Evolutionary conservation across 2,888 invertebrate genomes (phyloP).

Genomic region (Cheilosia vulpina): DNA sequence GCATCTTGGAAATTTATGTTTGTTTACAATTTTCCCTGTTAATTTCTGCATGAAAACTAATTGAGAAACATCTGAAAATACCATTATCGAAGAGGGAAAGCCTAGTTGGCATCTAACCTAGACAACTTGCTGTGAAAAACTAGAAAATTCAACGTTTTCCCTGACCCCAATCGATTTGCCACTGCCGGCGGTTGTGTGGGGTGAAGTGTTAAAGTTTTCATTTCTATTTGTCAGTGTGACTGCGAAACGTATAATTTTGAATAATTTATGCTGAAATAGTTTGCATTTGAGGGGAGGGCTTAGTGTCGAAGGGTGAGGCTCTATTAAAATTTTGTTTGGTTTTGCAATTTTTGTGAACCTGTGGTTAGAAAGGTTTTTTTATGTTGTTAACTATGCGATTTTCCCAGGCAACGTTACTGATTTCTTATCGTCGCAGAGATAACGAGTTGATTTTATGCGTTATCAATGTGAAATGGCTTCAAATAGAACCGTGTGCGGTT

Average conservation of each 20-base stretch:
- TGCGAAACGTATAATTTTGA: neutral
- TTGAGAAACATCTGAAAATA: neutral
- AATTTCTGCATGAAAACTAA: conserved; percentile 2
- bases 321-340: neutral
- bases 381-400: neutral
- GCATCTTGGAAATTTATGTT: conserved; percentile 8
- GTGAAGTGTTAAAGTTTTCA: neutral
- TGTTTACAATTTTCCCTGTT: conserved; percentile 43
- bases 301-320: neutral
- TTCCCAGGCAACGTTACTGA: conserved; percentile 3
- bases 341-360: conserved; percentile 7
- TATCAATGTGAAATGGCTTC: neutral
- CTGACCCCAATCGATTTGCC: conserved; percentile 49
- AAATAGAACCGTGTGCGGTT: neutral
- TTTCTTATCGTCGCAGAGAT: conserved; percentile 14
- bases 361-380: conserved; percentile 2
- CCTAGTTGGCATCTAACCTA: conserved; percentile 11
- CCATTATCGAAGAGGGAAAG: neutral
- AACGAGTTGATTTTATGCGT: neutral
- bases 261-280: conserved; percentile 15
- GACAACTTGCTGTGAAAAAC: conserved; percentile 32
- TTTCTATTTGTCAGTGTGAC: too few relatives aligned
- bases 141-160: conserved; percentile 51
- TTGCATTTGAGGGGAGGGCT: conserved; percentile 10
- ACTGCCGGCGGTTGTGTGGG: neutral